Evolutionary conservation across 2,888 invertebrate genomes (phyloP).

Genomic region (Alsophila aescularia): DNA sequence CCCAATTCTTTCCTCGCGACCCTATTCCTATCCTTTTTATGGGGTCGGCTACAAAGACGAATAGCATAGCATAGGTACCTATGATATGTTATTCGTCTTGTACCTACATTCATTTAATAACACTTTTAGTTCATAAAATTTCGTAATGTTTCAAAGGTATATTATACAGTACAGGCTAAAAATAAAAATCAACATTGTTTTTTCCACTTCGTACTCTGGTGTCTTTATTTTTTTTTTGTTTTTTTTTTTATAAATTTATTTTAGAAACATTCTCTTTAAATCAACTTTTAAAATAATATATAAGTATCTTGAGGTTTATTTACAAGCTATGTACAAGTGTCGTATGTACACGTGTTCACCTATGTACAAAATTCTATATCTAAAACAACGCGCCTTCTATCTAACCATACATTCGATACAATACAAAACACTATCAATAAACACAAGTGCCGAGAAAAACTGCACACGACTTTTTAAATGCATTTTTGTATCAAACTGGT

Average conservation of each 20-base stretch:
- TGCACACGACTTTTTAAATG: constrained; percentile 36
- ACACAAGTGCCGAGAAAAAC: constrained; percentile 35
- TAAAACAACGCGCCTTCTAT: constrained; percentile 40
- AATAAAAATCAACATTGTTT: constrained; percentile 71
- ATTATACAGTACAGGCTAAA: constrained; percentile 9
- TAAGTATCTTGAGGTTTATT: constrained; percentile 74
- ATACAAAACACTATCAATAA: constrained; percentile 44
- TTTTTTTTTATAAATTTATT: constrained; percentile 71
- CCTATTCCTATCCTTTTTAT: no score
- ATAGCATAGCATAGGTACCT: no score
- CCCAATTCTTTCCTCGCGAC: no score
- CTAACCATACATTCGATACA: constrained; percentile 48
- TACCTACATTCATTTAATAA: no score
- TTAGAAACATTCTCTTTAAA: constrained; percentile 79
- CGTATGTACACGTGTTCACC: constrained; percentile 63
- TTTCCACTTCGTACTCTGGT: constrained; percentile 82
- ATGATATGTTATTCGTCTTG: no score
- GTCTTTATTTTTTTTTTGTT: constrained; percentile 78
- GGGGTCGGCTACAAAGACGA: no score
- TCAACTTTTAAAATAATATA: constrained; percentile 78
- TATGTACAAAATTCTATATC: constrained; percentile 37
- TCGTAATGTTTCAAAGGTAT: not conserved
- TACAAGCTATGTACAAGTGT: constrained; percentile 76
- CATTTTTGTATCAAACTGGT: constrained; percentile 29
- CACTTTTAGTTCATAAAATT: no score